phyloP scores from a whole-genome alignment of 2,113 vertebrate species.

The Arizona elegans region DNA sequence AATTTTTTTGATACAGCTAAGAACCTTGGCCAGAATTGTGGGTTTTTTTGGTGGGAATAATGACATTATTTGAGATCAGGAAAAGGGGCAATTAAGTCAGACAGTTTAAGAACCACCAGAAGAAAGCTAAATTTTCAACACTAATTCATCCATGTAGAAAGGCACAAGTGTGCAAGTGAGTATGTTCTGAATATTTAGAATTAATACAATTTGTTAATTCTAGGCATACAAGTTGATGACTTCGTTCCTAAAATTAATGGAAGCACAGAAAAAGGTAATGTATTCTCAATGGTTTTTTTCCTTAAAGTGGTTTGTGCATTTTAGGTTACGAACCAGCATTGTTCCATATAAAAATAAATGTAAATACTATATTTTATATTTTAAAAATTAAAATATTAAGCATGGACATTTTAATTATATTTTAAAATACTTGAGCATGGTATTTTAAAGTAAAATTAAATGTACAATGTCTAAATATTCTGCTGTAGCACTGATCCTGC shows the following conservation, averaged over 20 bases:
- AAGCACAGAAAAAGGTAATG: conserved; percentile 82
- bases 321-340: conserved; percentile 11
- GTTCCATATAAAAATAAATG: not conserved
- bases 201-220: conserved; percentile 78
- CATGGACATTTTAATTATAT: not conserved
- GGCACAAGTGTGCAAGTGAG: not conserved
- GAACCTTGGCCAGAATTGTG: not conserved
- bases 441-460: not conserved
- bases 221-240: conserved; percentile 84
- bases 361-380: not conserved
- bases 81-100: not conserved
- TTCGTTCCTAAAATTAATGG: conserved; percentile 86
- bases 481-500: not conserved
- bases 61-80: not conserved
- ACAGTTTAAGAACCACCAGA: not conserved
- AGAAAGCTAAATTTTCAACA: not conserved
- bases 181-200: conserved; percentile 59
- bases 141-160: not conserved
- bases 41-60: not conserved
- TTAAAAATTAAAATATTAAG: not conserved
- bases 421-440: not conserved
- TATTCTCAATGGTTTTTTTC: conserved; percentile 61
- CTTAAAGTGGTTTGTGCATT: conserved; percentile 32
- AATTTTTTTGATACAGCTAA: not conserved
- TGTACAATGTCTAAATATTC: not conserved